Evolutionary conservation across 2,113 vertebrate species (phyloP), one percentile per base, ranked within the genome.

Genomic region (Aptenodytes forsteri): DNA sequence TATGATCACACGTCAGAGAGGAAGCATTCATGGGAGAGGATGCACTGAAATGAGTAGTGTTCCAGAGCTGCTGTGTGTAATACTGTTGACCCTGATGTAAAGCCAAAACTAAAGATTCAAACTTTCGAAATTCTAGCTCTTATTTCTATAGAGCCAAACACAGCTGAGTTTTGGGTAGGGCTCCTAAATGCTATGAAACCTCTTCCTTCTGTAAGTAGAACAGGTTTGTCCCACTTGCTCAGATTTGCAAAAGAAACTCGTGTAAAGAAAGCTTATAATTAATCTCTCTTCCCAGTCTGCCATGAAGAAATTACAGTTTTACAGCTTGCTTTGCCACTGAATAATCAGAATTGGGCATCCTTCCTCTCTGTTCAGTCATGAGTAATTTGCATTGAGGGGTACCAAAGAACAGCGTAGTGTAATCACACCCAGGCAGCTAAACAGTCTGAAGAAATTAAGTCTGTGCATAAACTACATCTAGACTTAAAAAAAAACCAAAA

Each of bases 351-450:
- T 67, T 71, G 46, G 16, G 6, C 23, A 52, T 70, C 44, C 69
- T 94, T 72, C 34, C 54, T 87, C 83, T 96, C 89, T 52, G 23
- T 80, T 95, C 78, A 76, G 16, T 83, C 59, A 46, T 23, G 13
- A 81, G 26, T 94, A 95, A 86, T 97, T 89, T 88, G 44, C 77
- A 36, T 88, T 61, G 83, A 89, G 70, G 23, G 27, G 13, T 85
- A 69, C 64, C 13, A 59, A 77, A 89, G 50, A 96, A 29, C 19
- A 89, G 42, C 20, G 5, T 56, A 67, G 25, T 65, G 54, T 67
- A 86, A 59, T 85, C n/a, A 61, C 32, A 16, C 17, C 17, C 52
- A 62, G 64, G 75, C 55, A 88, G n/a, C 40, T 62, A 29, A 70
- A 64, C 30, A 83, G 32, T 58, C 36, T 88, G 58, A 89, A 89